Evolutionary conservation across 2,888 invertebrate species (phyloP), one percentile per base, ranked within the genome.

Genomic region (Troides helena): DNA sequence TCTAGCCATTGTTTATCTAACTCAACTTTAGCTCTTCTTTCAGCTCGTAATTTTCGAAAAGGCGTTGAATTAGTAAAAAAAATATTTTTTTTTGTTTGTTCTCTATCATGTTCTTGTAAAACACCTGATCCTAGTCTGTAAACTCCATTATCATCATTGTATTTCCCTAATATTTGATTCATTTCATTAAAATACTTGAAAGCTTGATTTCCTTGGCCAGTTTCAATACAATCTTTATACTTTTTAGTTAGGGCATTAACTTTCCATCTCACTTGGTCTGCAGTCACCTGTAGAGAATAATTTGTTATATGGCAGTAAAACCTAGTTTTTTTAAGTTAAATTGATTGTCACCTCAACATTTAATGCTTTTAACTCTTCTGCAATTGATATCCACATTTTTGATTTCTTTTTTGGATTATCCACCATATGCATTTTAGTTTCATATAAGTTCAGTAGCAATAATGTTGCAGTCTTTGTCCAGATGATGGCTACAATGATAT

Each of bases 121-220:
- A 85, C 80, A 67, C 86, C 86, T 60, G 87, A 87, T 68, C 86
- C 82, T 60, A 87, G 66, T 77, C 86, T 85, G 61, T 87, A 87
- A 65, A 82, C 75, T 7, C 76, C 82, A 77, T 76, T 80, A 59
- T 81, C 82, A 70, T 85, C 83, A 77, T 77, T 80, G 66, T 83
- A 83, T 39, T 77, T 75, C 10, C 87, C 87, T 56, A 87, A 76
- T 68, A 88, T 87, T 78, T 88, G 87, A 71, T 88, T 85, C 87
- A 88, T 87, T 79, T 87, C 87, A 85, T 87, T 86, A 71, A 85
- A 88, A 77, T 85, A 88, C 75, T 87, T 87, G 69, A 87, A 87
- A 69, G 79, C 77, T 67, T 77, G 72, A 66, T 80, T 74, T 0
- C 81, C 82, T 76, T 86, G 86, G 25, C 87, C 86, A 80, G 79